Evolutionary conservation across 2,888 invertebrate species (phyloP), one percentile per base, ranked within the genome.

Genomic region (Tromatobia lineatoria): DNA sequence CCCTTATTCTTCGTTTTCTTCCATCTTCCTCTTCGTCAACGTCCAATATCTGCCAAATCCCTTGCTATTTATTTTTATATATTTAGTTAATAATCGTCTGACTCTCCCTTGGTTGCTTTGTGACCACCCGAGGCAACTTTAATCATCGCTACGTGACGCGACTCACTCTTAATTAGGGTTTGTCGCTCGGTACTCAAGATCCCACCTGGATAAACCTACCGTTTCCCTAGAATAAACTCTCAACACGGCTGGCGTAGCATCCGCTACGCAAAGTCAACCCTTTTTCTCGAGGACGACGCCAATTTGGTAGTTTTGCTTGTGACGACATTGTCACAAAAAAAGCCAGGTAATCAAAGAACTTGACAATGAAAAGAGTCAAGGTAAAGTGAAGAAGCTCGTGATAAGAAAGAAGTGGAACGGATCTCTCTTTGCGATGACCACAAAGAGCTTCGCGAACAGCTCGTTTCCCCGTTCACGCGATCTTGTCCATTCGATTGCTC

Each of bases 161-260:
- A n/a, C 69, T 45, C 67, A 87, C 87, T 89, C 89, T 91, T 90
- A 91, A 91, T 91, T 91, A 91, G 88, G 87, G 85, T 74, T 86
- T 82, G 67, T 80, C 82, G 78, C 83, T 73, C 83, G 47, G 64
- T 54, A 42, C 78, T 81, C 81, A 84, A 80, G 83, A 80, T 82
- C 83, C 80, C 90, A 92, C 91, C 90, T 92, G 91, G 89, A 89
- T 90, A 92, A 92, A 92, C 91, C 88, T 85, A 76, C 38, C 69
- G 57, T 71, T 76, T 77, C 74, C 57, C 78, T 52, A 74, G 84
- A 84, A 78, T 84, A 70, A 82, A 85, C 82, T 54, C 73, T 71
- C 59, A 29, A 78, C n/a, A n/a, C n/a, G 38, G 18, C 10, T 15
- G 23, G 3, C 11, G 64, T 34, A 10, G 42, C 25, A 47, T 71